Base-by-base conservation (phyloP, 2,113 vertebrate genomes). In the Campylomormyrus numenius region DNA sequence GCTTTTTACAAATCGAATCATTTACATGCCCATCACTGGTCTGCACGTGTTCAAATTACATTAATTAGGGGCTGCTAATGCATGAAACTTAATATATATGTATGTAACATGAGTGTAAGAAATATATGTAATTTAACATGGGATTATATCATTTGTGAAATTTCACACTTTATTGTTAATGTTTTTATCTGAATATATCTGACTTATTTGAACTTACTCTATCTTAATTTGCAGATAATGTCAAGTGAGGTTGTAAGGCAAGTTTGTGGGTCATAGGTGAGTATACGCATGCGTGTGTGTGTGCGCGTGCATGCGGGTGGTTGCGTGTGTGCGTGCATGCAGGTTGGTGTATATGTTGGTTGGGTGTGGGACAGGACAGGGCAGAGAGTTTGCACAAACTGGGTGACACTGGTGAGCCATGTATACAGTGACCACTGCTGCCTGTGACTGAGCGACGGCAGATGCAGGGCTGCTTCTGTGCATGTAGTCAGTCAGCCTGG, bases 231-330 rank as follows among this genome's bases (percentile, higher is more conserved):
- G 70, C 48, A 4, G 70, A 53, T 90, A 80, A 2, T 13, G 50
- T 88, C 66, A 48, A 19, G 35, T 50, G 3, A 80, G 35, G 53
- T 58, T 56, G 86, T 62, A 53, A 62, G 10, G 52, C 88, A 35
- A 50, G 45, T 89, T 86, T 87, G 91, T 88, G 89, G n/a, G 24
- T 66, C 49, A 89, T 88, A 88, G 13, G 24, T 21, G 56, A 24
- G 7, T 58, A 24, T 58, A 8, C 1, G 6, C 21, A 1, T 62
- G 24, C 0, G 24, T 88, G 86, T 35, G n/a, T 88, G 35, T 45
- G 52, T 42, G 86, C 35, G 50, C 3, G 50, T 10, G 46, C 46
- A 48, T 50, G 85, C 21, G 48, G 19, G 85, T 50, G 85, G 19
- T 48, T 70, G 62, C 27, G 27, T 21, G 86, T 88, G 86, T 58